A percentile compares a stretch with the other conserved stretches of the same genome.
Conservation (phyloP, 2,888 invertebrate species). For the Drepanosiphum platanoidis region DNA sequence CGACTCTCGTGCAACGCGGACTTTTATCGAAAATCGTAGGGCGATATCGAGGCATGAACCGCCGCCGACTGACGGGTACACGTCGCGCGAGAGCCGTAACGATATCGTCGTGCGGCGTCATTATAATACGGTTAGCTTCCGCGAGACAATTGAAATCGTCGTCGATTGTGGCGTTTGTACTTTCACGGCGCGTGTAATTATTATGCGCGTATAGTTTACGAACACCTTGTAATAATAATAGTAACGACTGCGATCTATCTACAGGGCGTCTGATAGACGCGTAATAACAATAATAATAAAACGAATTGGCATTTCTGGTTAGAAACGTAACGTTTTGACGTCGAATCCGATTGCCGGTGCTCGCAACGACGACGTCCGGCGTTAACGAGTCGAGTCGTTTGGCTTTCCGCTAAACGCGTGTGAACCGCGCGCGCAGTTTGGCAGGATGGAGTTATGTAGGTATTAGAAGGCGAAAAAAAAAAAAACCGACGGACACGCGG, state of each 20-base stretch:
- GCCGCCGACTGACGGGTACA: too few species aligned
- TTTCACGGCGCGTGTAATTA: not conserved
- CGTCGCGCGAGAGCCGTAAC: not conserved
- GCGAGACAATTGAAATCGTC: not conserved
- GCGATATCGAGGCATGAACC: too few species aligned
- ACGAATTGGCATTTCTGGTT: not conserved
- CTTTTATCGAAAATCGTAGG: too few species aligned
- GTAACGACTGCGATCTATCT: not conserved
- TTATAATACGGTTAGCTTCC: not conserved
- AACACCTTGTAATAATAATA: not conserved
- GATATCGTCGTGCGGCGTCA: not conserved
- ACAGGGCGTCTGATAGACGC: not conserved
- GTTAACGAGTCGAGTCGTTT: not conserved
- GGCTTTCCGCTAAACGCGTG: not conserved
- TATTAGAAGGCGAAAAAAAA: too few species aligned
- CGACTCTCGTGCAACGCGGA: too few species aligned
- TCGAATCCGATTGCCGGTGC: not conserved
- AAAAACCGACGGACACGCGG: not conserved
- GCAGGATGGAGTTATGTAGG: too few species aligned
- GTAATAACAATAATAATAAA: not conserved
- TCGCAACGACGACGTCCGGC: not conserved
- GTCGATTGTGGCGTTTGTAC: not conserved
- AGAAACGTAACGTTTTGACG: not conserved
- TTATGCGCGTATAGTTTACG: too few species aligned
- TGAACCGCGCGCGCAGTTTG: not conserved